Conservation (phyloP, 2,113 vertebrate genomes). For the Periophthalmodon schlosseri region DNA sequence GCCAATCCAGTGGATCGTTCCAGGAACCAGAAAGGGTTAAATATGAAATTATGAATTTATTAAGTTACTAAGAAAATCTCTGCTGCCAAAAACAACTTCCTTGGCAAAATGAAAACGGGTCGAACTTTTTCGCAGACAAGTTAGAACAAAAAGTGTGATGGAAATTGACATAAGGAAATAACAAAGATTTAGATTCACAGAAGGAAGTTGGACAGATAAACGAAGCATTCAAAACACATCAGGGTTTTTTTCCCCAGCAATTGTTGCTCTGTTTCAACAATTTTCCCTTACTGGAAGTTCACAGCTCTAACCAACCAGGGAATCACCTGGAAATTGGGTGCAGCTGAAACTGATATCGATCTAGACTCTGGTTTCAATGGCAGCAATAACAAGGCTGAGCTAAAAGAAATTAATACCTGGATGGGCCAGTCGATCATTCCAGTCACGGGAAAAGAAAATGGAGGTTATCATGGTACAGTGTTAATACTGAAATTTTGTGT, state of each 20-base stretch:
- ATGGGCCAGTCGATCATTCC: constrained; percentile 25
- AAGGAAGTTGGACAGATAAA: neutral
- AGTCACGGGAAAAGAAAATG: constrained; percentile 11
- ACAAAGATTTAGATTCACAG: neutral
- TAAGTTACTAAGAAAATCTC: neutral
- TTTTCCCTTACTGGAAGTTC: constrained; percentile 31
- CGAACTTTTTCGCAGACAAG: neutral
- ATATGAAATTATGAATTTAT: too few relatives aligned
- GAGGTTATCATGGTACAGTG: neutral
- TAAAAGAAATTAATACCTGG: constrained; percentile 38
- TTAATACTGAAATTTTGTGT: too few relatives aligned
- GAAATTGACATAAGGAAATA: neutral
- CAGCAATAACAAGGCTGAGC: constrained; percentile 27
- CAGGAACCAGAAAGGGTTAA: too few relatives aligned
- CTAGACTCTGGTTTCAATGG: constrained; percentile 17
- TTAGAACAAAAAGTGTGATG: neutral
- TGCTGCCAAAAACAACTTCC: neutral
- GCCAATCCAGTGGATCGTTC: too few relatives aligned
- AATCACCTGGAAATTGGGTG: constrained; percentile 46
- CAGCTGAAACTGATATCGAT: constrained; percentile 23
- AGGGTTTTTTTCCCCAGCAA: constrained; percentile 9
- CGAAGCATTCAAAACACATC: neutral
- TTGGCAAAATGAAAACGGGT: neutral
- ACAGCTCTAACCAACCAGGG: constrained; percentile 17
- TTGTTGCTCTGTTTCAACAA: constrained; percentile 32